These are phyloP conservation scores for Pseudoatta argentina DNA, from an alignment of 1,140 invertebrate genomes.

Conservation along the genomic window DNA sequence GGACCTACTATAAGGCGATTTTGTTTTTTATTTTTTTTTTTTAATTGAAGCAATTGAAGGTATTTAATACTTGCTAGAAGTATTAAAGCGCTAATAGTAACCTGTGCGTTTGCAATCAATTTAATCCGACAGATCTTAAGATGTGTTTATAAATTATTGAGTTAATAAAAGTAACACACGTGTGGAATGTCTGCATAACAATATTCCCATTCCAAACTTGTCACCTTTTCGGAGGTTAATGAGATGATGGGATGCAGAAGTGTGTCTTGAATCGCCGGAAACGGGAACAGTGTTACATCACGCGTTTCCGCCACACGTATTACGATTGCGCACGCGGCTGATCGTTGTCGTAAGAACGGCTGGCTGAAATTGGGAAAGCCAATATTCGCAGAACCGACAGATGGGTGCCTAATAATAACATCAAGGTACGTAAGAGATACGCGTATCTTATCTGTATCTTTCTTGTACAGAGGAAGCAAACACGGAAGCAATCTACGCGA, in stretches of 20 bases:
- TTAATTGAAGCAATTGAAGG: neutral
- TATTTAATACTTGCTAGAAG: neutral
- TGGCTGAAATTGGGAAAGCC: neutral
- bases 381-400: neutral
- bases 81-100: neutral
- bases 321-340: neutral
- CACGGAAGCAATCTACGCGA: neutral
- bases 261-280: constrained; percentile 20
- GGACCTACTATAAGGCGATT: neutral
- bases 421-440: constrained; percentile 14
- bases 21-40: neutral
- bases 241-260: neutral
- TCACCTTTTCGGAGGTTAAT: neutral
- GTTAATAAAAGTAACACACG: neutral
- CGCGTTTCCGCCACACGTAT: constrained; percentile 6
- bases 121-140: neutral
- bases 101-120: neutral
- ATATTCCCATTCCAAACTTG: too few relatives aligned
- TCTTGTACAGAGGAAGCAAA: neutral
- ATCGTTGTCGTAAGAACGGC: neutral
- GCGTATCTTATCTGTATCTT: neutral
- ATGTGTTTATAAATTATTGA: neutral
- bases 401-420: neutral
- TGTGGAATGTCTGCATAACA: neutral
- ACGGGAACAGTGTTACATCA: constrained; percentile 12